A percentile compares a stretch with the other conserved stretches of the same genome.
Evolutionary conservation across 2,797 vertebrate genomes (phyloP).

Genomic region (Pipistrellus nathusii): DNA sequence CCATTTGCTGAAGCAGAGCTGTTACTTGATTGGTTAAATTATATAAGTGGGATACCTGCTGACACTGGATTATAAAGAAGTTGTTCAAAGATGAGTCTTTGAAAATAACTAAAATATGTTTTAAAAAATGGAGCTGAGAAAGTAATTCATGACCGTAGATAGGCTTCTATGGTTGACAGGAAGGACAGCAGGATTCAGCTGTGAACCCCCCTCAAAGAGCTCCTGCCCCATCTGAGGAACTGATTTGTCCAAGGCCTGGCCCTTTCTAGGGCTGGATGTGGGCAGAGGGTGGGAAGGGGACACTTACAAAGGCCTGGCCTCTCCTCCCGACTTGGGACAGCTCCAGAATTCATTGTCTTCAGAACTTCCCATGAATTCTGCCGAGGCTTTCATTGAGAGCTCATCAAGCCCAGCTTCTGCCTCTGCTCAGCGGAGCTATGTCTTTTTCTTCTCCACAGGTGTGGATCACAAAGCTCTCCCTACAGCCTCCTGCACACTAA

Average conservation of each 20-base stretch:
- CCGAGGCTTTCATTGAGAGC: background rate
- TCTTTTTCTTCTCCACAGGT: background rate
- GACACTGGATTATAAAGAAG: background rate
- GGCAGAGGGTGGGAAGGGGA: background rate
- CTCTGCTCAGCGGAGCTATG: background rate
- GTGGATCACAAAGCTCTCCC: background rate
- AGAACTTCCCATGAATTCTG: background rate
- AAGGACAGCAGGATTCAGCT: background rate
- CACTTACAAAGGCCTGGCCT: background rate
- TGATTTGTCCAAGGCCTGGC: background rate
- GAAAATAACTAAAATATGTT: constrained; percentile 15
- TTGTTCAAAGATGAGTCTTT: background rate
- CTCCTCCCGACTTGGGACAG: background rate
- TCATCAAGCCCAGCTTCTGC: background rate
- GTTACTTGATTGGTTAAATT: constrained; percentile 38
- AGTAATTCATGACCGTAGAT: background rate
- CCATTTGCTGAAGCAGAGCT: background rate
- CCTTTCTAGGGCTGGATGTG: background rate
- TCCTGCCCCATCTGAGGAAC: background rate
- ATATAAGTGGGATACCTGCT: background rate
- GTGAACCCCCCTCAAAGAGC: background rate
- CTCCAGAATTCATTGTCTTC: background rate
- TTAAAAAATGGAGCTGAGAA: background rate
- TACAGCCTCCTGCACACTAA: background rate
- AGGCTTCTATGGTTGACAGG: background rate